Base-by-base conservation (phyloP, 2,113 vertebrate species). In the Blennius ocellaris region DNA sequence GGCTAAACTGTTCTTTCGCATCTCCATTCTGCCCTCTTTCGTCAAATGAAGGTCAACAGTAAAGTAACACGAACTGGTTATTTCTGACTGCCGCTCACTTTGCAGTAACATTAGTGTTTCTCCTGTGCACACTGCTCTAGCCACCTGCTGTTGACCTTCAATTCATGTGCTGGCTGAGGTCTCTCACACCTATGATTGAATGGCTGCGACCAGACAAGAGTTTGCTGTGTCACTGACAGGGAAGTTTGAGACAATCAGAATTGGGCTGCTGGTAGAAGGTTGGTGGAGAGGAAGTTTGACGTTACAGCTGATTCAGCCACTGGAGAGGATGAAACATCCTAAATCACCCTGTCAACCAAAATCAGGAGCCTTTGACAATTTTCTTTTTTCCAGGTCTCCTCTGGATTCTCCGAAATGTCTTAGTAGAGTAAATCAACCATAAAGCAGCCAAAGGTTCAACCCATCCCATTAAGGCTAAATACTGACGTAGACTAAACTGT, bases 161-260 rank as follows among this genome's bases (percentile, higher is more conserved):
- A 43, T 51, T 79, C 52, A 49, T 75, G 54, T 59, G 53, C 56
- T 57, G 51, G 6, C 56, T 14, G 40, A 45, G 62, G 48, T 43
- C 69, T 63, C 67, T 30, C 16, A 2, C 44, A 41, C 64, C 74
- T 78, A 68, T 84, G 52, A 45, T 44, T 30, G 39, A 85, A 51
- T 52, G 69, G 79, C 51, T 80, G 89, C 79, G 36, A 86, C 68
- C 82, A 80, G 82, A 90, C 91, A 87, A 51, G 59, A 55, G 69
- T 75, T 65, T 1, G 17, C 72, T 61, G 43, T 58, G 83, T 78
- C 82, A 80, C 51, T 73, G 67, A 80, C 74, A 67, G 10, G 17
- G 68, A 79, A 55, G 68, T 21, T 52, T 3, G 73, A 66, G 59
- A 69, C 12, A 54, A 51, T 61, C 63, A 38, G 63, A 68, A 73